Evolutionary conservation across 2,888 invertebrate species (phyloP), one percentile per base, ranked within the genome.

Genomic region (Agonopterix alstromeriana): DNA sequence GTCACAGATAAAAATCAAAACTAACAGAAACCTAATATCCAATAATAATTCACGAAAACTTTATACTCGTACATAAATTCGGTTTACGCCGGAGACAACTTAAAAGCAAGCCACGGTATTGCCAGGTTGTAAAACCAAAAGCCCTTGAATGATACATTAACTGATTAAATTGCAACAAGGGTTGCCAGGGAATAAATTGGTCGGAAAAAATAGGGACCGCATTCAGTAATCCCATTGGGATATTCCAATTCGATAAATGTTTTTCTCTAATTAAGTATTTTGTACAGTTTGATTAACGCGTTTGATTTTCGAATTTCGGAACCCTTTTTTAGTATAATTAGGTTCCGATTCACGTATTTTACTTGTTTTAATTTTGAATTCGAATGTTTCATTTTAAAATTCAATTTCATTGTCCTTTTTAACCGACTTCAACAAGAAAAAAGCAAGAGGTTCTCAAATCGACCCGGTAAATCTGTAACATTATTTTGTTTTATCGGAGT

Each of bases 151-250:
- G 69, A 74, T 73, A 75, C 82, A 85, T 85, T 82, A 81, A 77
- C 79, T 77, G 82, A 85, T 84, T 82, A 81, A 80, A 75, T 70
- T 73, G 71, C 70, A 72, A 55, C 60, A 56, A 70, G 72, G 70
- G 73, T 60, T 70, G 68, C 60, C 68, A 48, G 54, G 57, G 68
- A 65, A 68, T 62, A 65, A 70, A 71, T 72, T 53, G 59, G 55
- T 52, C 51, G 54, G 51, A 60, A 57, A 56, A 57, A 62, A 62
- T 53, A 56, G 56, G 36, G 47, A 10, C 9, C 12, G 17, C 10
- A 35, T 9, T 17, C 9, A 14, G 8, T 8, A 36, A 36, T 8
- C 38, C 40, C 35, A 9, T n/a, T 14, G 43, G 49, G 50, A 52
- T 51, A 49, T 48, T 46, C 44, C 45, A 46, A 51, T 43, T 41